phyloP scores from a whole-genome alignment of 2,797 vertebrate species.

The Typhlichthys subterraneus region DNA sequence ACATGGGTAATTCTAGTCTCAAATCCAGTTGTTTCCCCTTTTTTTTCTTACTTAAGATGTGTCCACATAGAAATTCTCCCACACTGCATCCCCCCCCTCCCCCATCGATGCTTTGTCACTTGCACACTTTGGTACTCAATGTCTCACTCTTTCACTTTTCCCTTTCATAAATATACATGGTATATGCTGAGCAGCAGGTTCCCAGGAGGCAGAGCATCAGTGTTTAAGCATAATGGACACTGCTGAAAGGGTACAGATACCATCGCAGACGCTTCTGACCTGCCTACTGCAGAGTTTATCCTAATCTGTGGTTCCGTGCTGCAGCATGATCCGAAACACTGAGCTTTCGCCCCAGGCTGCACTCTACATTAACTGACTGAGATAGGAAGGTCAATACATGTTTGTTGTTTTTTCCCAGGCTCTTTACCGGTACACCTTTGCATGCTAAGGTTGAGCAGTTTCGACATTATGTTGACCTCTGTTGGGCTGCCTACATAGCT shows the following conservation, averaged over 20 bases:
- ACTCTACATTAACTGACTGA: conserved; percentile 29
- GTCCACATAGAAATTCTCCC: not conserved
- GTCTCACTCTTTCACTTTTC: conserved; percentile 12
- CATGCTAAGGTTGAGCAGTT: conserved; percentile 43
- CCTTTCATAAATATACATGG: conserved; percentile 38
- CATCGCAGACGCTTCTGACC: conserved; percentile 55
- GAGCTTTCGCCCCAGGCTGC: conserved; percentile 18
- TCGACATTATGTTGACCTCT: conserved; percentile 17
- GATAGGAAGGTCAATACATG: conserved; percentile 32
- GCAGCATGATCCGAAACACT: conserved; percentile 28
- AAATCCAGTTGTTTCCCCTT: no score
- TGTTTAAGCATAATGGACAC: conserved; percentile 23
- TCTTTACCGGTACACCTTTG: conserved; percentile 8
- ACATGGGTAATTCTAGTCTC: no score
- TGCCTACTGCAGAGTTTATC: conserved; percentile 55
- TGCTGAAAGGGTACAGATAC: conserved; percentile 56
- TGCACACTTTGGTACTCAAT: no score
- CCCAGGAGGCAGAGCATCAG: conserved; percentile 45
- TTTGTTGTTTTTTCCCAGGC: conserved; percentile 38
- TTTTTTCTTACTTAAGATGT: not conserved
- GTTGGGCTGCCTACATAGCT: conserved; percentile 7
- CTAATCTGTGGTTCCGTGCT: conserved; percentile 49
- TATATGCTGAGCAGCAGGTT: conserved; percentile 54
- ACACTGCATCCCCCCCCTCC: not conserved
- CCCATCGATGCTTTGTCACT: not conserved